Percentiles rank a stretch among this genome's conserved stretches.
Conservation (phyloP, 2,888 invertebrate species). For the Amphipoea lucens region DNA sequence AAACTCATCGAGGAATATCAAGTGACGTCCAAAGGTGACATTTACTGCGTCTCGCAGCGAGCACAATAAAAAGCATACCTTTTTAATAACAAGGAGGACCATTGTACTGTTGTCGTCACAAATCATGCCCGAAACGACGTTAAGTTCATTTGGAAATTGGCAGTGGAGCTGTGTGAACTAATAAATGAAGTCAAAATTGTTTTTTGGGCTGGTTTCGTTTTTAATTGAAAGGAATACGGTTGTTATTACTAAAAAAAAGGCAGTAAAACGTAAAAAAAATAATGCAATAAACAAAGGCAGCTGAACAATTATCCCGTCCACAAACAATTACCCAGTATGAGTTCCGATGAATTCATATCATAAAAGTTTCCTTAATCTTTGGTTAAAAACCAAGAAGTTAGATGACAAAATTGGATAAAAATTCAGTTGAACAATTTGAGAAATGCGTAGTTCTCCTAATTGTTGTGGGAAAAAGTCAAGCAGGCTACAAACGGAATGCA, state of each 20-base stretch:
- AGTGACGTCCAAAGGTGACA: conserved; percentile 63
- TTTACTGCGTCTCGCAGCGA: conserved; percentile 58
- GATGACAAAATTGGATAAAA: conserved; percentile 7
- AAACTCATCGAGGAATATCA: conserved; percentile 55
- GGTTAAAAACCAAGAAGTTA: conserved; percentile 1
- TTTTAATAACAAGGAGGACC: conserved; percentile 64
- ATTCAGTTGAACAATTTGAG: background rate
- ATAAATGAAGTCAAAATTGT: conserved; percentile 27
- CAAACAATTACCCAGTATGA: conserved; percentile 8
- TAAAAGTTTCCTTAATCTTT: background rate
- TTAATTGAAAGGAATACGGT: conserved; percentile 26
- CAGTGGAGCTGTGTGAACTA: conserved; percentile 52
- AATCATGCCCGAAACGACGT: conserved; percentile 65
- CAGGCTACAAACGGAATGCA: conserved; percentile 46
- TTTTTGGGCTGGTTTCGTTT: conserved; percentile 25
- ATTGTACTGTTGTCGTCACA: conserved; percentile 64
- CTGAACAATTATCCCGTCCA: conserved; percentile 10
- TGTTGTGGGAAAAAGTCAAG: conserved; percentile 56
- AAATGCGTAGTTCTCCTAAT: conserved; percentile 41
- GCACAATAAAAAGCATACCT: conserved; percentile 62
- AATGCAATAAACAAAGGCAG: background rate
- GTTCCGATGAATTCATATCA: background rate
- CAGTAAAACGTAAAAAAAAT: background rate
- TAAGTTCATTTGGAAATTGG: conserved; percentile 57
- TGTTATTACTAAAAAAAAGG: background rate